These are phyloP conservation scores for Hydrophis major DNA, from an alignment of 2,797 vertebrate species.

Conservation along the genomic window DNA sequence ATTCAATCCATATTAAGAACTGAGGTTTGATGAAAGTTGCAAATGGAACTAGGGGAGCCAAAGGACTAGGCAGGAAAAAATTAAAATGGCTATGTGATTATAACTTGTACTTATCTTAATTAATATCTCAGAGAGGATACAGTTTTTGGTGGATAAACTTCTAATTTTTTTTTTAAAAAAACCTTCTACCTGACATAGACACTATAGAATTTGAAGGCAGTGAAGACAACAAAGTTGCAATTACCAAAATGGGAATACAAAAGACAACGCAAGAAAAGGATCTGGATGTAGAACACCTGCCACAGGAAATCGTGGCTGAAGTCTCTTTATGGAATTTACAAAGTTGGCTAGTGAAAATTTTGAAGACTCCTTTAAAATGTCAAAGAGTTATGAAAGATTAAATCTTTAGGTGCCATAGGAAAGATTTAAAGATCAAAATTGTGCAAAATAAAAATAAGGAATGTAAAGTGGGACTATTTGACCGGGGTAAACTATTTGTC, in stretches of 20 bases:
- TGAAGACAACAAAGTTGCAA: neutral
- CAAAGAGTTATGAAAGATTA: neutral
- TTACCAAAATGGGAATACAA: neutral
- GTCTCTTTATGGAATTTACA: neutral
- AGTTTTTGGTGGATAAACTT: neutral
- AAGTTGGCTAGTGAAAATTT: neutral
- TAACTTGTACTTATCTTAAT: neutral
- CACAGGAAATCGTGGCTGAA: neutral
- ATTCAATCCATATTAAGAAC: neutral
- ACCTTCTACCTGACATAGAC: neutral
- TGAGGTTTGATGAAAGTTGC: neutral
- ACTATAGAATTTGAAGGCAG: neutral
- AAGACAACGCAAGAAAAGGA: neutral
- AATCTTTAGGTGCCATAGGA: neutral
- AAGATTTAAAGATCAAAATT: neutral
- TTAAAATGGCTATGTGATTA: neutral
- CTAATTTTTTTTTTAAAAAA: neutral
- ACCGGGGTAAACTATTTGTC: neutral
- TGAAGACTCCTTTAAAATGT: neutral
- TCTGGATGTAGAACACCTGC: neutral
- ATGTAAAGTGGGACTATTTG: neutral
- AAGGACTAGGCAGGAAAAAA: neutral
- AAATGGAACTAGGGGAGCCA: neutral
- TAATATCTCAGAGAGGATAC: neutral
- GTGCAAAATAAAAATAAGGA: neutral